Evolutionary conservation across 2,888 invertebrate genomes (phyloP).

Genomic region (Bibio marci): DNA sequence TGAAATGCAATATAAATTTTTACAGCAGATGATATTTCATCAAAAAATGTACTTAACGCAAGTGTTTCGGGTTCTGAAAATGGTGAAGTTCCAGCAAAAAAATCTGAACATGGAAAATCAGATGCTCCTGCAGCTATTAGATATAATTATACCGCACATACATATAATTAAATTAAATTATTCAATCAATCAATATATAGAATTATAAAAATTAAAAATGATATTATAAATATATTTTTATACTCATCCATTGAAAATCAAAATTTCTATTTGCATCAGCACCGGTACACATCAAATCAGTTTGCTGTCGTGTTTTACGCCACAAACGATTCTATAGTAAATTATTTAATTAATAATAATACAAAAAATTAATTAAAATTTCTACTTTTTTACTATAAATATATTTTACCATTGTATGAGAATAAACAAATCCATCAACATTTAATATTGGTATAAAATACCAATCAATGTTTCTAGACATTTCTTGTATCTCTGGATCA

Average conservation of each 20-base stretch:
- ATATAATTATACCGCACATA: too few species aligned
- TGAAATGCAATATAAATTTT: constrained; percentile 42
- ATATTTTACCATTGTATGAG: constrained; percentile 42
- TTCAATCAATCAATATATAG: too few species aligned
- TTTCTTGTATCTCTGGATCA: constrained; percentile 32
- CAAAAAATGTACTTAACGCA: constrained; percentile 30
- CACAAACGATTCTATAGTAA: constrained; percentile 38
- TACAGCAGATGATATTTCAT: constrained; percentile 26
- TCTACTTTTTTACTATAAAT: too few species aligned
- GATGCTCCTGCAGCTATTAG: constrained; percentile 30
- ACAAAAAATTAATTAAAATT: not conserved
- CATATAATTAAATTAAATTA: too few species aligned
- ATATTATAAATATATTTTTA: too few species aligned
- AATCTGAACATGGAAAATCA: constrained; percentile 24
- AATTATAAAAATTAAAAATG: too few species aligned
- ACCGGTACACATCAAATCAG: constrained; percentile 20
- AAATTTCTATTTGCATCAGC: constrained; percentile 26
- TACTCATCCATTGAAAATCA: constrained; percentile 20
- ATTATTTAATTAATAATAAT: not conserved
- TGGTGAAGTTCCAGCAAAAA: constrained; percentile 33
- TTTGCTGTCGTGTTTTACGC: constrained; percentile 45
- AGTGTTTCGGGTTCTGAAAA: constrained; percentile 40
- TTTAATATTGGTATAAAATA: constrained; percentile 55
- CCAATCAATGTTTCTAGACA: constrained; percentile 54
- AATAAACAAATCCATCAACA: constrained; percentile 55